Percentiles rank a stretch among this genome's conserved stretches.
phyloP scores from a whole-genome alignment of 2,113 vertebrate species.

The Aplodontia rufa region DNA sequence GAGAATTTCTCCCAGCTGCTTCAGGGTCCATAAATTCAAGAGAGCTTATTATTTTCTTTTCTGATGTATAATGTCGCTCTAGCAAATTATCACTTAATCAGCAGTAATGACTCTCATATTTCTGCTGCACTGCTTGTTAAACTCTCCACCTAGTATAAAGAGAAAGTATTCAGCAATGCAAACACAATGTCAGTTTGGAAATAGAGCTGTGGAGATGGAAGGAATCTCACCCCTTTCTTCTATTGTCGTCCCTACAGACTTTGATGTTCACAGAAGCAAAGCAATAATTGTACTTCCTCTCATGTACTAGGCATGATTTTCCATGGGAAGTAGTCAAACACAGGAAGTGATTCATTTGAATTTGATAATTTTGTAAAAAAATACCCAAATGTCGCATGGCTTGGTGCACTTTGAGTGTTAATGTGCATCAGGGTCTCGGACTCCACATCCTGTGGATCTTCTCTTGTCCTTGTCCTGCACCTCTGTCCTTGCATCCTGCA shows the following conservation, averaged over 20 bases:
- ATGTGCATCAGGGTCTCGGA: not conserved
- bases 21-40: constrained; percentile 56
- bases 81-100: constrained; percentile 78
- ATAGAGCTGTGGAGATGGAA: not conserved
- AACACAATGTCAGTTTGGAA: constrained; percentile 35
- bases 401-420: not conserved
- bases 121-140: constrained; percentile 55
- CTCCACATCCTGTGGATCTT: not conserved
- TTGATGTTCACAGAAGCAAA: not conserved
- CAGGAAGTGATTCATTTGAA: not conserved
- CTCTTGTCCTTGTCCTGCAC: not conserved
- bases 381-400: rapidly evolving
- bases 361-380: constrained; percentile 13
- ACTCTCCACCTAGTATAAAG: constrained; percentile 38
- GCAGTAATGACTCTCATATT: constrained; percentile 73
- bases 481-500: rapidly evolving
- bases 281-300: not conserved
- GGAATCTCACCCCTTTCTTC: not conserved
- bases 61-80: constrained; percentile 57
- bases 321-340: not conserved
- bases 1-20: constrained; percentile 12
- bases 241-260: not conserved
- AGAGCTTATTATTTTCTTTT: constrained; percentile 72
- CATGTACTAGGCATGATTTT: not conserved
- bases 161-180: constrained; percentile 53